Conservation (phyloP, 2,113 vertebrate genomes). For the Phaethornis superciliosus region DNA sequence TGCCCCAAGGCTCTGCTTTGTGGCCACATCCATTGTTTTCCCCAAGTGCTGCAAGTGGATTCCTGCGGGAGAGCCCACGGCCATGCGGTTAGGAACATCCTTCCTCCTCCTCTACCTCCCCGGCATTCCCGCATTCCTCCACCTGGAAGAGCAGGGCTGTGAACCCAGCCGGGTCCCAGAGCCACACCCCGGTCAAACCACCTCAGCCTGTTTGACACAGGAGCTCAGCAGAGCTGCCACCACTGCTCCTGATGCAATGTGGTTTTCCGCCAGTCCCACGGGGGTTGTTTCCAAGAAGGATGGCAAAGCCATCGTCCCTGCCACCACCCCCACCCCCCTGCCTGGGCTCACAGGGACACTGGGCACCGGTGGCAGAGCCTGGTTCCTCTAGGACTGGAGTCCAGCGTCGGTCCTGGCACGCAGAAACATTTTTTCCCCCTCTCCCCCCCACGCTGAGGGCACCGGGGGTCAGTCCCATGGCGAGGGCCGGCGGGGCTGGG, state of each 20-base stretch:
- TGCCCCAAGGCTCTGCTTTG: background rate
- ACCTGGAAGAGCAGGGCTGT: background rate
- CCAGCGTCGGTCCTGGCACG: accelerated
- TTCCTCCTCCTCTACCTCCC: background rate
- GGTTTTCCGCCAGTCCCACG: background rate
- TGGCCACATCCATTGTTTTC: background rate
- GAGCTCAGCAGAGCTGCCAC: background rate
- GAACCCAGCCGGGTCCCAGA: background rate
- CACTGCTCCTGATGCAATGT: background rate
- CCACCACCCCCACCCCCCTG: background rate
- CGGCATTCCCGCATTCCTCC: slow-evolving; percentile 7
- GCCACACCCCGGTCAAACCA: slow-evolving; percentile 47
- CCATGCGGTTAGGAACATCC: background rate
- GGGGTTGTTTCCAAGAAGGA: background rate
- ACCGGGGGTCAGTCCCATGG: background rate
- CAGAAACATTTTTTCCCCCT: accelerated
- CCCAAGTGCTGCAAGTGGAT: background rate
- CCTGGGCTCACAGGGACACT: background rate
- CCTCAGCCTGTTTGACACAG: slow-evolving; percentile 7
- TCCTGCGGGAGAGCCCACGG: background rate
- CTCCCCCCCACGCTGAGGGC: accelerated
- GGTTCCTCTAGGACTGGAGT: accelerated
- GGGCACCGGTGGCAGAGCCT: accelerated
- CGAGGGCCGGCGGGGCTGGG: background rate
- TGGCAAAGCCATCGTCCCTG: background rate